Conservation (phyloP, 2,113 vertebrate genomes). For the sheep (Ovis aries) region DNA sequence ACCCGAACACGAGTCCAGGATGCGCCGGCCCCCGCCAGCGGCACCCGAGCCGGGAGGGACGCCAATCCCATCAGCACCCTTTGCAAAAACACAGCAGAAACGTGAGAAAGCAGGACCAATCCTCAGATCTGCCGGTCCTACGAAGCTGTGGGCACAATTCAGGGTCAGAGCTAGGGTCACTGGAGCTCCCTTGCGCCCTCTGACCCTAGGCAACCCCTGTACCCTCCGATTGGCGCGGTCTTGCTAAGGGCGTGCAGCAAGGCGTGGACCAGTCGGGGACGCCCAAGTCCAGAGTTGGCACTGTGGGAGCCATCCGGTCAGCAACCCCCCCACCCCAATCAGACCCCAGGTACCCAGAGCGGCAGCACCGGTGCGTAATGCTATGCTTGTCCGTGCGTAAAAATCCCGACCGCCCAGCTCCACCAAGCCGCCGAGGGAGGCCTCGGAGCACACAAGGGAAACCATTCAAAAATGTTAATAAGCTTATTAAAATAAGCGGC, state of each 20-base stretch:
- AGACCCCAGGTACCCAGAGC: background rate
- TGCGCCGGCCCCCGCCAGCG: fast-evolving
- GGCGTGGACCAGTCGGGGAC: fast-evolving
- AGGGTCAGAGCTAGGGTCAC: background rate
- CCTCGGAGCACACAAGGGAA: conserved; percentile 29
- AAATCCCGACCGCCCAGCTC: background rate
- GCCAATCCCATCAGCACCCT: background rate
- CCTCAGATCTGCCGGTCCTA: fast-evolving
- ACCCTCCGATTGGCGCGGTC: background rate
- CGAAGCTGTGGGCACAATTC: background rate
- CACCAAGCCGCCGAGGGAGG: background rate
- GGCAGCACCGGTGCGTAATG: fast-evolving
- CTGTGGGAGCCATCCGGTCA: background rate
- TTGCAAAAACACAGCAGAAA: background rate
- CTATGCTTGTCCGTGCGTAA: background rate
- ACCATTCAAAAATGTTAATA: conserved; percentile 66
- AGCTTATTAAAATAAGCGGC: conserved; percentile 59
- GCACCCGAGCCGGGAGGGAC: fast-evolving
- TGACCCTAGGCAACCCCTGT: background rate
- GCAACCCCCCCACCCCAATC: fast-evolving
- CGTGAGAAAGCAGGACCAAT: no score
- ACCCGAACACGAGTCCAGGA: background rate
- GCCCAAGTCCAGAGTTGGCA: background rate
- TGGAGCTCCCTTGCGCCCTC: background rate
- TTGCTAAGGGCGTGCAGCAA: fast-evolving